Conservation (phyloP, 2,888 invertebrate genomes). For the Drosophila niveifrons region DNA sequence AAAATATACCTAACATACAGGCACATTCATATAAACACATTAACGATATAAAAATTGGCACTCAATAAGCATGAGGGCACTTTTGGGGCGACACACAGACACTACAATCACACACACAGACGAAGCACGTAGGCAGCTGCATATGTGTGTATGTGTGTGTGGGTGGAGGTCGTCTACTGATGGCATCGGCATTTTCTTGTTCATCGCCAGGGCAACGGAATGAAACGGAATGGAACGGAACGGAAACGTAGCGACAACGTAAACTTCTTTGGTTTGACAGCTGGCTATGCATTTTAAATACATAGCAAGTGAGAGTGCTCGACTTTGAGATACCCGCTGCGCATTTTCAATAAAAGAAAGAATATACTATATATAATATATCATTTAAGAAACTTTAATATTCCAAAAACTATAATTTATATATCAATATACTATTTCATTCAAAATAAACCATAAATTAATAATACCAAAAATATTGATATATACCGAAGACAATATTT, state of each 20-base stretch:
- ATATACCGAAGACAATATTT: too few relatives aligned
- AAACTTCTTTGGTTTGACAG: slow-evolving; percentile 15
- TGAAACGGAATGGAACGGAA: not conserved
- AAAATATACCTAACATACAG: slow-evolving; percentile 3
- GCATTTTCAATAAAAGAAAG: too few relatives aligned
- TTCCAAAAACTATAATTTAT: too few relatives aligned
- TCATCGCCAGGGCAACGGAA: slow-evolving; percentile 29
- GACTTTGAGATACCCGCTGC: too few relatives aligned
- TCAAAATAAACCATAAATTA: too few relatives aligned
- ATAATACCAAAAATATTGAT: too few relatives aligned
- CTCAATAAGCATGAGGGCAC: slow-evolving; percentile 72
- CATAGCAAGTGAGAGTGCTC: not conserved
- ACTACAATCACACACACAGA: slow-evolving; percentile 1
- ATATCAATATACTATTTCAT: too few relatives aligned
- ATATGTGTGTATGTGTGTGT: slow-evolving; percentile 19
- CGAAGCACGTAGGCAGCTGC: slow-evolving; percentile 30
- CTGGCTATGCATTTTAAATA: slow-evolving; percentile 63
- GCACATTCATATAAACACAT: slow-evolving; percentile 43
- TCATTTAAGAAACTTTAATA: too few relatives aligned
- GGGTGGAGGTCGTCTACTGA: slow-evolving; percentile 44
- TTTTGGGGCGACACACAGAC: slow-evolving; percentile 48
- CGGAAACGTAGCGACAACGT: not conserved
- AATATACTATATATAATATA: too few relatives aligned
- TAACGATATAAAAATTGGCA: slow-evolving; percentile 75
- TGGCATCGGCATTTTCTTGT: slow-evolving; percentile 36